Evolutionary conservation across 92 coral and sea anemone genomes (phyloP).

Genomic region (Epizoanthus scotinus): DNA sequence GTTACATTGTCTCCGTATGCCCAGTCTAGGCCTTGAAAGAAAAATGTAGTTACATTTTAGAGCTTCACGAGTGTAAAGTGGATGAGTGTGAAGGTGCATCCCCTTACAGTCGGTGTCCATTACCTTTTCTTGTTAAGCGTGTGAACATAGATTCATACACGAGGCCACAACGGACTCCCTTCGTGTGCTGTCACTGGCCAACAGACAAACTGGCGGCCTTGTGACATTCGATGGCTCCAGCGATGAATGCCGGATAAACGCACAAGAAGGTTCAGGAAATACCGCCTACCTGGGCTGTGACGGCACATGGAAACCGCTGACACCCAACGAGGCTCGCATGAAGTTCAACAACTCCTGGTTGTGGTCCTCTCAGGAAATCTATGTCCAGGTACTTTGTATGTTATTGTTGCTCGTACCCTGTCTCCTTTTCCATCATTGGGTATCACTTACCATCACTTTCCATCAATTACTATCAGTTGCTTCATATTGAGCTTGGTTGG

Average conservation of each 20-base stretch:
- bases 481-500: too few species aligned
- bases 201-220: neutral
- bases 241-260: neutral
- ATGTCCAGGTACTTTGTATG: neutral
- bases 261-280: neutral
- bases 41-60: too few species aligned
- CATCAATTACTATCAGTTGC: too few species aligned
- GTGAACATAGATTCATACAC: neutral
- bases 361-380: neutral
- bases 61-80: too few species aligned
- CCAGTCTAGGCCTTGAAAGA: too few species aligned
- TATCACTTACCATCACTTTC: too few species aligned
- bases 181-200: neutral
- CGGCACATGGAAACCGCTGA: slow-evolving; percentile 6
- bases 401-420: too few species aligned
- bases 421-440: too few species aligned
- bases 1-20: too few species aligned
- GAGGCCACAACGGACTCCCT: neutral
- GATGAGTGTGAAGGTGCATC: neutral
- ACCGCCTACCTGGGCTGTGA: slow-evolving; percentile 1
- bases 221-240: neutral
- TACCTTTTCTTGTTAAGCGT: neutral
- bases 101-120: too few species aligned
- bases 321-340: neutral
- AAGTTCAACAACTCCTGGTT: slow-evolving; percentile 1